Conservation (phyloP, 2,797 vertebrate genomes). For the Phaenicophaeus curvirostris region DNA sequence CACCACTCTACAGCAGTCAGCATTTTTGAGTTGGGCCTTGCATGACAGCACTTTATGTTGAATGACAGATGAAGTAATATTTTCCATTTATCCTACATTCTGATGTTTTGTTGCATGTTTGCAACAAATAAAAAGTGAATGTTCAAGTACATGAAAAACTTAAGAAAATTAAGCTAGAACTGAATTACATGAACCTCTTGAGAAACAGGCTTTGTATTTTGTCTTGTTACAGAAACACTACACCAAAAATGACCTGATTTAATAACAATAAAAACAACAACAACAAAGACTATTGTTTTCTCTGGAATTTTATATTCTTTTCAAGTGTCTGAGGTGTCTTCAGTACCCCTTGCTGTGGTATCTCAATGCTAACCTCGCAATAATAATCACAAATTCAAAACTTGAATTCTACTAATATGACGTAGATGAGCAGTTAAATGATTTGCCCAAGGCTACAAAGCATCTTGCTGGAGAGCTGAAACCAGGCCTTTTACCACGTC, state of each 20-base stretch:
- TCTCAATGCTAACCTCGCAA: background rate
- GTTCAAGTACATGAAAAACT: background rate
- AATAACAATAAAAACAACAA: background rate
- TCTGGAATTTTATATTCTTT: background rate
- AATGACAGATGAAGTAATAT: background rate
- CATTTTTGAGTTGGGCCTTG: background rate
- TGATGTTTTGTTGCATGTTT: background rate
- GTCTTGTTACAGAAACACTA: background rate
- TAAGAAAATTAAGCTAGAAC: background rate
- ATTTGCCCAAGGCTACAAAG: slow-evolving; percentile 3
- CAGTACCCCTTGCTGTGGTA: background rate
- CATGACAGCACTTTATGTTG: background rate
- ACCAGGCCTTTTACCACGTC: slow-evolving; percentile 8
- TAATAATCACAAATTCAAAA: background rate
- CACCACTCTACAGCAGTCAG: background rate
- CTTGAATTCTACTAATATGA: background rate
- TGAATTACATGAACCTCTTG: background rate
- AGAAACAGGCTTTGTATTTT: background rate
- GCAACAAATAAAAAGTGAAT: background rate
- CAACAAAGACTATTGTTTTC: background rate
- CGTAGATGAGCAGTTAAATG: background rate
- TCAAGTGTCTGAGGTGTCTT: background rate
- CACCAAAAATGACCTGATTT: background rate
- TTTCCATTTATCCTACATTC: background rate
- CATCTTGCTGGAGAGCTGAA: slow-evolving; percentile 20